These are phyloP conservation scores for Araneus ventricosus DNA, from an alignment of 1,140 invertebrate genomes.

Conservation along the genomic window DNA sequence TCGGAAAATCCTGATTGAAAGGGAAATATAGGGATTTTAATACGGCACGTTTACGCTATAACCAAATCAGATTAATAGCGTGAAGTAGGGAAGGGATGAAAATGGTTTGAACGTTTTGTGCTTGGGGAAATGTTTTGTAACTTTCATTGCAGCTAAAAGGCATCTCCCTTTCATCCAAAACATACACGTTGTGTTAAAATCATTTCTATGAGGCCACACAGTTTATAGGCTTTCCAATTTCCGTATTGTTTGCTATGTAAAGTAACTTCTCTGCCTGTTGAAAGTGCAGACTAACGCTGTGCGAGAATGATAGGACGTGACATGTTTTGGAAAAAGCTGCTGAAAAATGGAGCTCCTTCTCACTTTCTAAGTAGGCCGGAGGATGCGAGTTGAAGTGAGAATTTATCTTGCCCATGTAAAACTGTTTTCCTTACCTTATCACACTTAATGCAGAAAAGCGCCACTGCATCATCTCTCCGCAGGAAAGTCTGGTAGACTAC, in stretches of 20 bases:
- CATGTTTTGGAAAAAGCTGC: neutral
- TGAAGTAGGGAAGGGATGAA: too few relatives aligned
- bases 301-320: neutral
- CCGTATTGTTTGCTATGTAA: neutral
- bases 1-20: too few relatives aligned
- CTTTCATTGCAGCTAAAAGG: too few relatives aligned
- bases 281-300: neutral
- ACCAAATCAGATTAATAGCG: too few relatives aligned
- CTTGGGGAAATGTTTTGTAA: too few relatives aligned
- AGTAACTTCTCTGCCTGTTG: neutral
- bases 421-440: constrained; percentile 41
- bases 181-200: too few relatives aligned
- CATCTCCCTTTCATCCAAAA: neutral
- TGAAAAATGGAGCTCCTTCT: constrained; percentile 12
- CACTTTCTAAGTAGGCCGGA: neutral
- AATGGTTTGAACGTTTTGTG: too few relatives aligned
- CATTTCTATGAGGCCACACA: too few relatives aligned
- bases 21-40: too few relatives aligned
- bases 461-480: neutral
- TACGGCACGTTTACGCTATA: too few relatives aligned
- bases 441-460: constrained; percentile 12
- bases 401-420: constrained; percentile 37
- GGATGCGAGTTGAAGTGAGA: neutral
- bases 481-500: neutral
- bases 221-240: neutral